Evolutionary conservation across 1,140 invertebrate genomes (phyloP), one percentile per base, ranked within the genome.

Genomic region (Drosophila bipectinata): DNA sequence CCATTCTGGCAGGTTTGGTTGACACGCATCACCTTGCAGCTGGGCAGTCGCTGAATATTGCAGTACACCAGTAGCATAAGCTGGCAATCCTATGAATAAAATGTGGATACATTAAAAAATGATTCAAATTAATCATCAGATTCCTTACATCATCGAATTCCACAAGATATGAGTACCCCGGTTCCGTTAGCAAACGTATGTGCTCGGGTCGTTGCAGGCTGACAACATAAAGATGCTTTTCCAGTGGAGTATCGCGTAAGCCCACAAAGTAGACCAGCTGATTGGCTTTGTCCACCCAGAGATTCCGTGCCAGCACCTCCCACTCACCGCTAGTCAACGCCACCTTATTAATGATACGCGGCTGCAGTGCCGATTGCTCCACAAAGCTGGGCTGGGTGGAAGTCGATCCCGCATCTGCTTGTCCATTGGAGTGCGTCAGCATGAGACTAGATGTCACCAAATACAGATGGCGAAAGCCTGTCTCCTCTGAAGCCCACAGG

Each of bases 401-500:
- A 4, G 63, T 56, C 8, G 79, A 28, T 10, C 67, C 26, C 3
- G 76, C 14, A 32, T 80, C 81, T 2, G 84, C 56, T 59, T 88
- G 83, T 12, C 90, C 90, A 75, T 91, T 91, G 2, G 76, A 47
- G 41, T 75, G 58, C 18, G 44, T 59, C 15, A 76, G 21, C 18
- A 75, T 15, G 4, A 92, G 34, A 62, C 91, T 92, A 32, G 91
- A 91, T 12, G 91, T 91, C 18, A 98, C 93, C 15, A 97, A 92
- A 92, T 98, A 98, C 24, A 99, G 93, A 92, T 99, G 98, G 47
- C 97, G 93, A 88, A 94, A 98, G n/a, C 98, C 97, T 0, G 96
- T 96, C 90, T 98, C 96, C 92, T 99, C 98, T 48, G 96, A 98
- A 0, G 96, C 96, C 97, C 97, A 99, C 44, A 99, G 94, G 92